phyloP scores from a whole-genome alignment of 2,888 invertebrate genomes.

The Deilephila elpenor region DNA sequence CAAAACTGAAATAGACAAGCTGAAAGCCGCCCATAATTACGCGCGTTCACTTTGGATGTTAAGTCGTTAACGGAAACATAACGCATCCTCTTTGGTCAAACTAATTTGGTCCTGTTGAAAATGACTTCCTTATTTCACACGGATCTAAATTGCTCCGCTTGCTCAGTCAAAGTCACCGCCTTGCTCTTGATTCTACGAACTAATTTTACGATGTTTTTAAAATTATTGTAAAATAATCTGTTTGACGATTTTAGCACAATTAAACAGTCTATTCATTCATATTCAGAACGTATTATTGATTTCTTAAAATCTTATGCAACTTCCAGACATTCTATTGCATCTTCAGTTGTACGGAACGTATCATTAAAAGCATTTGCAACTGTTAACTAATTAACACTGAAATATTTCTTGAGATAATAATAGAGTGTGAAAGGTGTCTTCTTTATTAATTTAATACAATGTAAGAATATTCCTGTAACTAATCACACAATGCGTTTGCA shows the following conservation, averaged over 20 bases:
- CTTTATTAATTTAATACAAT: no score
- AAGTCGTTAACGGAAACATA: conserved; percentile 63
- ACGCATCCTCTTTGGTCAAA: conserved; percentile 63
- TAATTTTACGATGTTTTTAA: background rate
- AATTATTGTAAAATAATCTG: background rate
- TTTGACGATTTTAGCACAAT: background rate
- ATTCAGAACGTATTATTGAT: no score
- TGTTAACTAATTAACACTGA: no score
- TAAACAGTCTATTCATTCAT: no score
- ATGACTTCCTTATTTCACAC: conserved; percentile 60
- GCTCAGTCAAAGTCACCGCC: conserved; percentile 31
- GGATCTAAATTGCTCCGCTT: conserved; percentile 40
- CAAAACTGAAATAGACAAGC: conserved; percentile 28
- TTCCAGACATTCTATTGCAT: no score
- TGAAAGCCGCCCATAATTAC: conserved; percentile 39
- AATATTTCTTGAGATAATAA: no score
- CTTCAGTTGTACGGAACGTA: no score
- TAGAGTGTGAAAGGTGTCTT: no score
- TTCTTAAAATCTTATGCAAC: no score
- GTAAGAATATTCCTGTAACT: no score
- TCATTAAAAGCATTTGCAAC: no score
- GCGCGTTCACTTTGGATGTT: conserved; percentile 52
- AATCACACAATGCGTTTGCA: conserved; percentile 1
- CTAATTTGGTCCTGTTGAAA: conserved; percentile 69
- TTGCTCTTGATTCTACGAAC: conserved; percentile 12